Percentiles rank a stretch among this genome's conserved stretches.
phyloP scores from a whole-genome alignment of 2,113 vertebrate species.

The Sorex fumeus region DNA sequence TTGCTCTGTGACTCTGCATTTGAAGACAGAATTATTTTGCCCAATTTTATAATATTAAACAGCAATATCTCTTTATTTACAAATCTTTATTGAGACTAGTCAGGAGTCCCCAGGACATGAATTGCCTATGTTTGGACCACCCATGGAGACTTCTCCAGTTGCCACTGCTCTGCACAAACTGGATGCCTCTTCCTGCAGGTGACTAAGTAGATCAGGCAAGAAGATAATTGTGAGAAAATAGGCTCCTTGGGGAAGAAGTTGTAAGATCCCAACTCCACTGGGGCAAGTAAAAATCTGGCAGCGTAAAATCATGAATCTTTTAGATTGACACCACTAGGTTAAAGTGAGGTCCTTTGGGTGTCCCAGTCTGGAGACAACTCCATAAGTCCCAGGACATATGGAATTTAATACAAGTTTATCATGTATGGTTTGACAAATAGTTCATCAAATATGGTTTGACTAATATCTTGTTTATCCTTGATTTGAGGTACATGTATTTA shows the following conservation, averaged over 20 bases:
- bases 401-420: slow-evolving; percentile 65
- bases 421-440: slow-evolving; percentile 21
- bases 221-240: slow-evolving; percentile 91
- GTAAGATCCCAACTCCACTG: not conserved
- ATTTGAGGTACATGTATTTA: too few relatives aligned
- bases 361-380: not conserved
- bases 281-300: slow-evolving; percentile 75
- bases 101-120: slow-evolving; percentile 9
- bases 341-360: slow-evolving; percentile 34
- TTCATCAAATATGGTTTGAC: too few relatives aligned
- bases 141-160: slow-evolving; percentile 40
- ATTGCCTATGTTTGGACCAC: slow-evolving; percentile 83
- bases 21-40: not conserved
- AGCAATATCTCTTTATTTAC: slow-evolving; percentile 45
- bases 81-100: slow-evolving; percentile 88
- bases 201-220: slow-evolving; percentile 91
- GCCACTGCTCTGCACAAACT: not conserved
- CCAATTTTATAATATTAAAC: not conserved
- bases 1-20: not conserved
- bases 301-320: slow-evolving; percentile 87
- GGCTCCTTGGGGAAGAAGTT: slow-evolving; percentile 72
- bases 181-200: slow-evolving; percentile 78
- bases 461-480: too few relatives aligned
- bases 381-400: not conserved
- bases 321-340: slow-evolving; percentile 87